These are phyloP conservation scores for Tenthredo mesomela DNA, from an alignment of 2,888 invertebrate species.

Conservation along the genomic window DNA sequence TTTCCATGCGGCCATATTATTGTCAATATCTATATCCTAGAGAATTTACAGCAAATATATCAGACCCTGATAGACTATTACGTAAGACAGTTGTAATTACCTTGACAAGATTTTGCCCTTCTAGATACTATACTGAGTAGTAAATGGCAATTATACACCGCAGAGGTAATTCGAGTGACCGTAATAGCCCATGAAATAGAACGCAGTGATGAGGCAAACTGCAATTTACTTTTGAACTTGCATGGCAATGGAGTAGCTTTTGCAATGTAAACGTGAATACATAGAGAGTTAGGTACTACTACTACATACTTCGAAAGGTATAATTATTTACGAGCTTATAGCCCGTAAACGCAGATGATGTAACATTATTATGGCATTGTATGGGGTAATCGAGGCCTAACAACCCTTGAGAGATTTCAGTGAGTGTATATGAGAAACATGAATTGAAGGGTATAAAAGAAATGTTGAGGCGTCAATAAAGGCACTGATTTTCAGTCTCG, in stretches of 20 bases:
- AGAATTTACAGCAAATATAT: not conserved
- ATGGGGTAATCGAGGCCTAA: not conserved
- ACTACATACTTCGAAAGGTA: not conserved
- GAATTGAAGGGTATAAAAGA: not conserved
- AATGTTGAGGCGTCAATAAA: not conserved
- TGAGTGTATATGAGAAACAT: not conserved
- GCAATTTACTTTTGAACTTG: not conserved
- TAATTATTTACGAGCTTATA: not conserved
- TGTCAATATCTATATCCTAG: not conserved
- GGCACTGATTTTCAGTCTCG: not conserved
- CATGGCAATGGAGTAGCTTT: not conserved
- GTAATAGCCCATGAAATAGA: not conserved
- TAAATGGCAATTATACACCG: not conserved
- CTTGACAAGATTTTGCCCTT: not conserved
- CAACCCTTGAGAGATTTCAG: not conserved
- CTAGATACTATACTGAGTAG: not conserved
- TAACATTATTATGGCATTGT: constrained; percentile 7
- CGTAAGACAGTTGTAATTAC: not conserved
- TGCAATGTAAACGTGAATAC: not conserved
- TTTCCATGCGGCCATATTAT: not conserved
- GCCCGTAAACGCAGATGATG: not conserved
- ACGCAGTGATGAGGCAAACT: not conserved
- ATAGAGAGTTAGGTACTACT: not conserved
- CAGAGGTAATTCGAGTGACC: not conserved
- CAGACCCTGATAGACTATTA: not conserved